A percentile compares a stretch with the other conserved stretches of the same genome.
phyloP scores from a whole-genome alignment of 2,888 invertebrate species.

The Charanyca ferruginea region DNA sequence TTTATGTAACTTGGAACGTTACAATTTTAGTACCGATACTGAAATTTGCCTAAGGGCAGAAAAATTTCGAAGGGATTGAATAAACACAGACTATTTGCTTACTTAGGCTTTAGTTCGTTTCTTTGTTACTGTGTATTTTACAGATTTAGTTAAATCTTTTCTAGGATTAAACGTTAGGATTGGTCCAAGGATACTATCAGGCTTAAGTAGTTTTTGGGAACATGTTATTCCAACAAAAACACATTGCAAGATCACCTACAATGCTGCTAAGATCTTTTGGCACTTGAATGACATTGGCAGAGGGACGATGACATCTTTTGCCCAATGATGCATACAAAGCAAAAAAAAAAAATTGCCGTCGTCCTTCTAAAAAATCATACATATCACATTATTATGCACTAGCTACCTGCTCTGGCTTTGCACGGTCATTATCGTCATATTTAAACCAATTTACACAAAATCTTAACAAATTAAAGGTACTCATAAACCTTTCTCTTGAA shows the following conservation, averaged over 20 bases:
- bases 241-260: too few relatives aligned
- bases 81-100: conserved; percentile 45
- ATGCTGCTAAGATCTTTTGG: background rate
- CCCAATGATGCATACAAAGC: too few relatives aligned
- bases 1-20: conserved; percentile 10
- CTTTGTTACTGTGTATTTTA: conserved; percentile 26
- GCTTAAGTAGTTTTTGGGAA: background rate
- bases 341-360: too few relatives aligned
- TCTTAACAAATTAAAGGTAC: too few relatives aligned
- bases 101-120: conserved; percentile 22
- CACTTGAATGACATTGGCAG: background rate
- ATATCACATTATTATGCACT: too few relatives aligned
- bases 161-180: background rate
- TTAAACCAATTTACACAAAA: too few relatives aligned
- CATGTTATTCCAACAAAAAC: background rate
- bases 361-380: too few relatives aligned
- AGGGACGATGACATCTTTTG: too few relatives aligned
- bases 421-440: too few relatives aligned
- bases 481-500: too few relatives aligned
- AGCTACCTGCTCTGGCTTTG: too few relatives aligned
- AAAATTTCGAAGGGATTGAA: conserved; percentile 45
- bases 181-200: background rate
- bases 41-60: conserved; percentile 5
- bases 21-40: conserved; percentile 6
- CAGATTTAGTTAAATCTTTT: conserved; percentile 21